Evolutionary conservation across 2,888 invertebrate species (phyloP).

Genomic region (Diarsia rubi): DNA sequence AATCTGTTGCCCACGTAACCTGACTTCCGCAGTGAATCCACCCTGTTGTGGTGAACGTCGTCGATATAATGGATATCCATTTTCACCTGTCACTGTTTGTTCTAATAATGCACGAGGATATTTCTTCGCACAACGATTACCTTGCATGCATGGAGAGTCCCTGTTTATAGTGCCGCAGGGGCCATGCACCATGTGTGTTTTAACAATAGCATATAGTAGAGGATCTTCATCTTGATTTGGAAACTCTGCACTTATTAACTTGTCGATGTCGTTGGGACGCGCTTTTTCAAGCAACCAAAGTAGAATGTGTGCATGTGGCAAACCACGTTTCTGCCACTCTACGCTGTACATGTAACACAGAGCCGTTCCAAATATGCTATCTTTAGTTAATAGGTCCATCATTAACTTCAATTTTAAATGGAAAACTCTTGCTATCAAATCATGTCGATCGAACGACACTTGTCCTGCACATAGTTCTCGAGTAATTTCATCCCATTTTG

Average conservation of each 20-base stretch:
- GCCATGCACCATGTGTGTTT: constrained; percentile 1
- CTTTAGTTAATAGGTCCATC: too few species aligned
- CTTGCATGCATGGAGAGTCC: not conserved
- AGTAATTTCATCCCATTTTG: constrained; percentile 1
- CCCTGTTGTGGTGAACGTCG: not conserved
- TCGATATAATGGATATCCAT: not conserved
- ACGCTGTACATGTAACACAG: too few species aligned
- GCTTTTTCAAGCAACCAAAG: too few species aligned
- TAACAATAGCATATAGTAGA: not conserved
- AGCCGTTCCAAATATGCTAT: too few species aligned
- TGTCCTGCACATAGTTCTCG: not conserved
- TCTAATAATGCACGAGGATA: not conserved
- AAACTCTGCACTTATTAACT: not conserved
- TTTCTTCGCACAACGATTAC: not conserved
- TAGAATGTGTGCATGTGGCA: too few species aligned
- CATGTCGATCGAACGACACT: not conserved
- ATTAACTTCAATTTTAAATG: too few species aligned
- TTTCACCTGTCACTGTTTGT: not conserved
- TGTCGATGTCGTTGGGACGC: too few species aligned
- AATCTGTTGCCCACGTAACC: not conserved
- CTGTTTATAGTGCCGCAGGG: not conserved
- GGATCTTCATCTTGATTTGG: not conserved
- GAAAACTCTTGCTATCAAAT: not conserved
- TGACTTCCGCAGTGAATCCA: not conserved
- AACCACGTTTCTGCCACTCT: too few species aligned